phyloP scores from a whole-genome alignment of 1,140 invertebrate species.

The Microplitis mediator region DNA sequence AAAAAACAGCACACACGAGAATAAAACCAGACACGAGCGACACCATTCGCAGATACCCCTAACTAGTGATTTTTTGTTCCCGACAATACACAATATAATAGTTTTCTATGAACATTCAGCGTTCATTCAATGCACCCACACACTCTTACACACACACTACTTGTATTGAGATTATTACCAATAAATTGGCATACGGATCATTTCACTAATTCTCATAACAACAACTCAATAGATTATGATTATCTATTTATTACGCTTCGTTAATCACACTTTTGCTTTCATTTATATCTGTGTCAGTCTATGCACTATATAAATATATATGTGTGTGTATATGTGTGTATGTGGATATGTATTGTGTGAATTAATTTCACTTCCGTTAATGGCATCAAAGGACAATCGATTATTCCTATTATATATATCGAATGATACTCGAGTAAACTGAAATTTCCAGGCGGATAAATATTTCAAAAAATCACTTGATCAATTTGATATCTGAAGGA shows the following conservation, averaged over 20 bases:
- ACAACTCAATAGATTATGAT: conserved; percentile 64
- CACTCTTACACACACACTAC: not conserved
- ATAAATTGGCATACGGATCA: conserved; percentile 60
- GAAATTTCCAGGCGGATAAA: too few species aligned
- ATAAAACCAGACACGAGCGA: conserved; percentile 22
- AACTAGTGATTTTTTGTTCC: not conserved
- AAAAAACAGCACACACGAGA: not conserved
- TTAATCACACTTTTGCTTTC: conserved; percentile 37
- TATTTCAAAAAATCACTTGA: too few species aligned
- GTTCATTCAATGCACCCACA: not conserved
- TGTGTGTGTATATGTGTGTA: not conserved
- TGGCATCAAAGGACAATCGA: not conserved
- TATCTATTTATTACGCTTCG: conserved; percentile 60
- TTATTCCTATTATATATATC: not conserved
- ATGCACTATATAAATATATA: conserved; percentile 1
- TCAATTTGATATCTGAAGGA: too few species aligned
- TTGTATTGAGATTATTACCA: conserved; percentile 53
- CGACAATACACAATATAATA: not conserved
- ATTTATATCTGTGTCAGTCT: not conserved
- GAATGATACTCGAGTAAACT: too few species aligned
- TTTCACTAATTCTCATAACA: conserved; percentile 59
- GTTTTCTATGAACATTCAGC: not conserved
- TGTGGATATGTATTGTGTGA: not conserved
- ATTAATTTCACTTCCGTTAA: not conserved
- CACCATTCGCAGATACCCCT: not conserved